Base-by-base conservation (phyloP, 2,888 invertebrate genomes). In the Calliopum simillimum region DNA sequence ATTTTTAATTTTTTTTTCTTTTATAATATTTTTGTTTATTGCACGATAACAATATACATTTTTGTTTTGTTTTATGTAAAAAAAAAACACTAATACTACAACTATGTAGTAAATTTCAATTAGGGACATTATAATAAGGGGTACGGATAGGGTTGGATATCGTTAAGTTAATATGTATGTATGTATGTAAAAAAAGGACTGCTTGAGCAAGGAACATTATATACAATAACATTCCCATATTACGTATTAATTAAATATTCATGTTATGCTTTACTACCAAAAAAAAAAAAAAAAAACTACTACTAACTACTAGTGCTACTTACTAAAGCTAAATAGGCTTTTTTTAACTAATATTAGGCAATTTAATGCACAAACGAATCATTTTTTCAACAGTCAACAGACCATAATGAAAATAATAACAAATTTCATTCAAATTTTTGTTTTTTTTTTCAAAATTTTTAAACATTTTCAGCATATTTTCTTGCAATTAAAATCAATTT, bases 21-120 rank as follows among this genome's bases (percentile, higher is more conserved):
- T 75, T 75, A 74, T 77, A 75, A 76, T 76, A 75, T 74, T 76
- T 80, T 77, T 80, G 80, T 80, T 81, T 81, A 80, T 81, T 81
- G 82, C 81, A 81, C 81, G 80, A 76, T 77, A 81, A 81, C 82
- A 82, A 82, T 82, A 80, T 82, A 81, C 79, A 81, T 76, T 76
- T 76, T 58, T 69, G 69, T 71, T 68, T 56, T 69, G 21, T 61
- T 71, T 49, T 64, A 69, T 62, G 64, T 61, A 74, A 71, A 75
- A 76, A 74, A 76, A 77, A 76, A 74, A 72, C 58, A 59, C 72
- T 58, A 58, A 58, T 12, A 47, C 66, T 67, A 67, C 47, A 41
- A 51, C 41, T 64, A 33, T 51, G 8, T 58, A 53, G 53, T 14
- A 33, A 33, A 64, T 8, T 53, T 33, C 33, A 33, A 33, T 8